phyloP scores from a whole-genome alignment of 1,140 invertebrate species.

The Agrypnia vestita region DNA sequence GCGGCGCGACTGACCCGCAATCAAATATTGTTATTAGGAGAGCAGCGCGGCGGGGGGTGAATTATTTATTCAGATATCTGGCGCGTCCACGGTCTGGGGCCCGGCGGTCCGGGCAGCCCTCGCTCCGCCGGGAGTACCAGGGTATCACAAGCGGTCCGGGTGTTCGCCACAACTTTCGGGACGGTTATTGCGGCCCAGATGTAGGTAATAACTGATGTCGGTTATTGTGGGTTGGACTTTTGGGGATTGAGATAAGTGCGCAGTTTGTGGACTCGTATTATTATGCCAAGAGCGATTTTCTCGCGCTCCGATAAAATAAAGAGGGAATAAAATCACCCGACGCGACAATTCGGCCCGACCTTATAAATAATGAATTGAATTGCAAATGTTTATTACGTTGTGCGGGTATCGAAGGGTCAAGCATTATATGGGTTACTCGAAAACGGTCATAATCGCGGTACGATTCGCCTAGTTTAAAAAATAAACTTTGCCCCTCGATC shows the following conservation, averaged over 20 bases:
- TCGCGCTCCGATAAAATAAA: constrained; percentile 55
- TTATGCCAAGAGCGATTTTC: constrained; percentile 54
- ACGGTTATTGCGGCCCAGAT: constrained; percentile 57
- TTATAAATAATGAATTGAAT: constrained; percentile 60
- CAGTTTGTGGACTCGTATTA: constrained; percentile 55
- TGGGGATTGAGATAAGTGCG: constrained; percentile 53
- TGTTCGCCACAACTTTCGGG: constrained; percentile 52
- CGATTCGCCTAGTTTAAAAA: constrained; percentile 25
- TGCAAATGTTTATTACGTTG: constrained; percentile 56
- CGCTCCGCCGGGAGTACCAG: constrained; percentile 48
- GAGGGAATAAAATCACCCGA: constrained; percentile 57
- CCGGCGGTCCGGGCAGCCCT: constrained; percentile 5
- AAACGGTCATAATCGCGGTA: constrained; percentile 24
- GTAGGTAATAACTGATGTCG: constrained; percentile 61
- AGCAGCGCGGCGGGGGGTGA: constrained; percentile 25
- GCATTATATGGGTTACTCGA: constrained; percentile 24
- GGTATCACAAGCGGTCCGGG: constrained; percentile 46
- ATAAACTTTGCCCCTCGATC: background rate
- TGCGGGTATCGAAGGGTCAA: constrained; percentile 45
- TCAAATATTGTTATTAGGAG: constrained; percentile 48
- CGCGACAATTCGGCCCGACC: constrained; percentile 45
- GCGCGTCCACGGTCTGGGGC: background rate
- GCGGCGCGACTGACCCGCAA: constrained; percentile 17
- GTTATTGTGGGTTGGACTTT: constrained; percentile 58
- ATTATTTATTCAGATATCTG: constrained; percentile 47